Evolutionary conservation across 2,888 invertebrate species (phyloP).

Genomic region (Aromia moschata): DNA sequence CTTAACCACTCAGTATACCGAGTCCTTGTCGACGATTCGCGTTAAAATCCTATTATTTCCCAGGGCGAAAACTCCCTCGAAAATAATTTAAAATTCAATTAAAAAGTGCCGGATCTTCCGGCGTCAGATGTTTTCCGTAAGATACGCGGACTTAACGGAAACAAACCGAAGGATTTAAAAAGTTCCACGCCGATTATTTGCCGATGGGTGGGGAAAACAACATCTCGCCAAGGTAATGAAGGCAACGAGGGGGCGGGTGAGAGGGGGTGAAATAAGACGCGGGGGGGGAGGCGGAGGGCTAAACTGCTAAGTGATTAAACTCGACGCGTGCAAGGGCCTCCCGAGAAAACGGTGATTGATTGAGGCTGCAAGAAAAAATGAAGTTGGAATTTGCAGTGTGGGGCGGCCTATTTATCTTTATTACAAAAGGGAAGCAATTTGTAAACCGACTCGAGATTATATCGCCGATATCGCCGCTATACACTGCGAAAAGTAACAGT

Average conservation of each 20-base stretch:
- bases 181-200: neutral
- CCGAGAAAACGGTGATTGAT: conserved; percentile 54
- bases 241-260: neutral
- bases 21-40: no score
- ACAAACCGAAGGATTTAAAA: conserved; percentile 14
- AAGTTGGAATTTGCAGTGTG: conserved; percentile 50
- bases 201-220: neutral
- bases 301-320: conserved; percentile 54
- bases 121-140: neutral
- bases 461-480: conserved; percentile 27
- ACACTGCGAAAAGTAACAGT: no score
- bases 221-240: conserved; percentile 26
- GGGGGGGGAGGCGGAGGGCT: conserved; percentile 24
- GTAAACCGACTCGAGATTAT: conserved; percentile 42
- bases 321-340: conserved; percentile 52
- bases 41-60: no score
- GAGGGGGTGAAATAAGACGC: conserved; percentile 2
- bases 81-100: no score
- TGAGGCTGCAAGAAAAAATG: conserved; percentile 52
- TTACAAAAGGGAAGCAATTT: conserved; percentile 51
- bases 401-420: conserved; percentile 52
- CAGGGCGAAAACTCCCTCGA: no score
- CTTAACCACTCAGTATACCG: no score
- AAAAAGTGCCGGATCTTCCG: neutral
- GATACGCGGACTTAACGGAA: neutral